A percentile compares a stretch with the other conserved stretches of the same genome.
phyloP scores from a whole-genome alignment of 2,888 invertebrate species.

The Standfussiana lucernea region DNA sequence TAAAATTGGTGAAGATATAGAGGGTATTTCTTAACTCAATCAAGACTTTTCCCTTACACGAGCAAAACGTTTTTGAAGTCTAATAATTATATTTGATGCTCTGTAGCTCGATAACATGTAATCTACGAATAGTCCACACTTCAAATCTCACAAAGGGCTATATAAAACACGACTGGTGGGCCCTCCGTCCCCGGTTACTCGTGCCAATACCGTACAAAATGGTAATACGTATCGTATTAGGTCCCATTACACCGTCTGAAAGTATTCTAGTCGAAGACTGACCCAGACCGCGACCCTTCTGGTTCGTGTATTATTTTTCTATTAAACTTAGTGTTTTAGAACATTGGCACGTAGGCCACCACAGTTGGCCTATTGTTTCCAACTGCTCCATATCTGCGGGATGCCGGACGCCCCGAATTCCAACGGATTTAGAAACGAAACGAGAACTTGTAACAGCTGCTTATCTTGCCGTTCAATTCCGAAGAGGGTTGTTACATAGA shows the following conservation, averaged over 20 bases:
- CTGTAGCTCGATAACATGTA: neutral
- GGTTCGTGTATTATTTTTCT: conserved; percentile 57
- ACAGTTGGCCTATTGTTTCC: conserved; percentile 55
- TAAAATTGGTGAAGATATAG: neutral
- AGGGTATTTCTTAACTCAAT: neutral
- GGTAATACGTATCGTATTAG: conserved; percentile 12
- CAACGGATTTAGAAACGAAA: conserved; percentile 57
- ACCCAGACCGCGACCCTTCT: conserved; percentile 39
- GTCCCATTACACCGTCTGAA: conserved; percentile 15
- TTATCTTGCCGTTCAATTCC: conserved; percentile 58
- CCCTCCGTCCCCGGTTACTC: neutral
- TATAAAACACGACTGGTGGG: neutral
- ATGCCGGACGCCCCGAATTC: conserved; percentile 42
- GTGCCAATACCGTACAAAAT: neutral
- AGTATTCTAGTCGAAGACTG: neutral
- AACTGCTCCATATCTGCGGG: conserved; percentile 50
- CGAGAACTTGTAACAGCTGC: conserved; percentile 63
- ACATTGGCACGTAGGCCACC: conserved; percentile 58
- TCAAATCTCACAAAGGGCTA: neutral
- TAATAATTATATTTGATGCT: neutral
- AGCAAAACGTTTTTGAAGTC: neutral
- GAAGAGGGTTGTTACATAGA: conserved; percentile 40
- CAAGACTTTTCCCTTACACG: neutral
- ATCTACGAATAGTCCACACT: neutral
- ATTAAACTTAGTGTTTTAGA: conserved; percentile 51